Percentiles rank a stretch among this genome's conserved stretches.
phyloP scores from a whole-genome alignment of 2,113 vertebrate species.

The Panthera uncia region DNA sequence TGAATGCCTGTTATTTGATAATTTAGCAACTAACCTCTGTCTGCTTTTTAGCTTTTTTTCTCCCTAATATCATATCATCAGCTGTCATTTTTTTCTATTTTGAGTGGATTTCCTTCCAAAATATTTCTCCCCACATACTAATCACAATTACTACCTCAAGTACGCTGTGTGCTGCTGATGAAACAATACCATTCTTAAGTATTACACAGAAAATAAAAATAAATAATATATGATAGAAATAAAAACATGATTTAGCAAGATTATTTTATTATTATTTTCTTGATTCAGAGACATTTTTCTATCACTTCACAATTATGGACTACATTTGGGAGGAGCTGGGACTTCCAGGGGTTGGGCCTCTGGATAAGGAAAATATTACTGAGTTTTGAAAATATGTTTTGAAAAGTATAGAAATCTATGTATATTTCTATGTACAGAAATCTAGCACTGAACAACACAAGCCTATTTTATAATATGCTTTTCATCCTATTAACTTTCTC shows the following conservation, averaged over 20 bases:
- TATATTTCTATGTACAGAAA: not conserved
- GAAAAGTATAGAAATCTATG: not conserved
- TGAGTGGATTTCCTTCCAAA: not conserved
- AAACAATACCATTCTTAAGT: not conserved
- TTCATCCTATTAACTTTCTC: constrained; percentile 1
- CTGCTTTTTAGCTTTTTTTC: not conserved
- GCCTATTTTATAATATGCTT: not conserved
- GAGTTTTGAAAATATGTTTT: not conserved
- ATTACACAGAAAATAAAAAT: not conserved
- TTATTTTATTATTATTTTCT: not conserved
- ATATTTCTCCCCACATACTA: not conserved
- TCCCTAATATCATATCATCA: not conserved
- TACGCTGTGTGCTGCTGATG: not conserved
- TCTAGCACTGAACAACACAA: not conserved
- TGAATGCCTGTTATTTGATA: not conserved
- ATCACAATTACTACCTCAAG: not conserved
- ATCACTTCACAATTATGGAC: not conserved
- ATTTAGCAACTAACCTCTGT: not conserved
- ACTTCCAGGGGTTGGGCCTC: not conserved
- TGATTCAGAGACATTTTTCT: not conserved
- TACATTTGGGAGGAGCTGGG: not conserved
- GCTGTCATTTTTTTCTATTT: not conserved
- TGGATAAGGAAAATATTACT: not conserved
- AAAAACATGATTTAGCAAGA: not conserved
- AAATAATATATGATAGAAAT: not conserved